Percentiles rank a stretch among this genome's conserved stretches.
phyloP scores from a whole-genome alignment of 2,888 invertebrate genomes.

The Marasmarcha lunaedactyla region DNA sequence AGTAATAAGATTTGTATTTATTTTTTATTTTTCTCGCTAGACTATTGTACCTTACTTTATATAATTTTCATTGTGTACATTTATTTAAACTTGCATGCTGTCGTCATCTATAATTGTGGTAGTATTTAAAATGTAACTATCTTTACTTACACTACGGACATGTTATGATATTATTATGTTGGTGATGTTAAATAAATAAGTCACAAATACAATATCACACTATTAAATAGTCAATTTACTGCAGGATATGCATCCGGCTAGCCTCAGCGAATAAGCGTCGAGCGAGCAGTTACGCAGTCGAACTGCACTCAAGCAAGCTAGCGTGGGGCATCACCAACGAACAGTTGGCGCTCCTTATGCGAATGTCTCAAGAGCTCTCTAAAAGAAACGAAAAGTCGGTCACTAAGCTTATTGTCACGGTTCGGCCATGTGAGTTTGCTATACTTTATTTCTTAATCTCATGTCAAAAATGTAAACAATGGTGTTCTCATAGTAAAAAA shows the following conservation, averaged over 20 bases:
- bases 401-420: constrained; percentile 11
- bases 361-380: constrained; percentile 31
- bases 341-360: constrained; percentile 37
- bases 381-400: constrained; percentile 19
- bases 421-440: not conserved
- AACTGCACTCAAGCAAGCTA: constrained; percentile 32
- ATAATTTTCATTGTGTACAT: too few relatives aligned
- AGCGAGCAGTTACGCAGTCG: constrained; percentile 33
- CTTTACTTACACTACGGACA: too few relatives aligned
- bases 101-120: too few relatives aligned
- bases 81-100: too few relatives aligned
- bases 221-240: too few relatives aligned
- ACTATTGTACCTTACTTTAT: not conserved
- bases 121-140: too few relatives aligned
- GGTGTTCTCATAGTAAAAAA: too few relatives aligned
- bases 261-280: constrained; percentile 43
- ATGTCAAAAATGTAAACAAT: too few relatives aligned
- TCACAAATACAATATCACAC: not conserved
- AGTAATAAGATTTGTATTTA: too few relatives aligned
- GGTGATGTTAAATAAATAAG: not conserved
- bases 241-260: constrained; percentile 40
- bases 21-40: too few relatives aligned
- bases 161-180: too few relatives aligned
- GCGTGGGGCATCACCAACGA: constrained; percentile 48
- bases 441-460: too few relatives aligned